Base-by-base conservation (phyloP, 2,888 invertebrate species). In the Drosophila peninsularis region DNA sequence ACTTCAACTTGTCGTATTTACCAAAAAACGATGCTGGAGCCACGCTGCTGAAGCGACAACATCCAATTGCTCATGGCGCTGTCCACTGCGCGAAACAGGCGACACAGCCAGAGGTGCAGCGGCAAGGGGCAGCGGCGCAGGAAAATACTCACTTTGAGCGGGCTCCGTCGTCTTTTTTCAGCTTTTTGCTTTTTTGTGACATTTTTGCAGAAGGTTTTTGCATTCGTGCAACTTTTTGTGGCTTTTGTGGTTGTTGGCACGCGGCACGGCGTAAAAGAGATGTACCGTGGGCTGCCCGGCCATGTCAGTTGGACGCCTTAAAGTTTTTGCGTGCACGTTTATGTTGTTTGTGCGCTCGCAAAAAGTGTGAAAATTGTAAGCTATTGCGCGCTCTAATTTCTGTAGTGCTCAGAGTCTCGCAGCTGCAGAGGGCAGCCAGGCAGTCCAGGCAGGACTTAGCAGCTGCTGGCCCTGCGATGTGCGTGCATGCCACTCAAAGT, bases 281-380 rank as follows among this genome's bases (percentile, higher is more conserved):
- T 62, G 64, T 53, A 53, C 41, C 41, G 61, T 30, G 47, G 30
- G 42, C 36, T 7, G 57, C 19, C 37, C 50, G 42, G 27, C 14
- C 52, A 34, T 72, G 78, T 66, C 74, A 69, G 71, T 72, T 67
- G 62, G 55, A 52, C 45, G 78, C 62, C 67, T 81, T 86, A 63
- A 81, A 83, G 78, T 83, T 82, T 83, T 82, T 72, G 79, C 71
- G 67, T 71, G 80, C 55, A 56, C 75, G 80, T 80, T 80, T 78
- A 84, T 84, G 88, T 86, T 82, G 86, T 82, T 86, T 88, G 47
- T 47, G 88, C 73, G 56, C 67, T 64, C 54, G 64, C 72, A 79
- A 73, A 79, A 79, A 86, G 84, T 85, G 89, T 86, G 89, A 88
- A 86, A 81, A 85, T 85, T 83, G 74, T 69, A 75, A 80, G 72